Evolutionary conservation across 2,888 invertebrate genomes (phyloP).

Genomic region (Polydrusus cervinus): DNA sequence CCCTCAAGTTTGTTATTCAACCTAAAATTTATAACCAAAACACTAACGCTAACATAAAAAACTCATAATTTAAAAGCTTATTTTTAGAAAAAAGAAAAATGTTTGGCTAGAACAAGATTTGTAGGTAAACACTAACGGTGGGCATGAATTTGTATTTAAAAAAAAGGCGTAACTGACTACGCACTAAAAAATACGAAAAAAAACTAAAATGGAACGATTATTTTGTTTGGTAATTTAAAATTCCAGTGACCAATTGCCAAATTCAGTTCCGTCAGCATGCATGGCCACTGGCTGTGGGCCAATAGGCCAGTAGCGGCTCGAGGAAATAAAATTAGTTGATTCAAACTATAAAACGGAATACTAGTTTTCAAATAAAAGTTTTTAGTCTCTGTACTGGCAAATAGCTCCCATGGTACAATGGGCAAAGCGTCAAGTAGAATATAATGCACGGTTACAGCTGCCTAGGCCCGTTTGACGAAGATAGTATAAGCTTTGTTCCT

Average conservation of each 20-base stretch:
- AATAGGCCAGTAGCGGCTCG: no score
- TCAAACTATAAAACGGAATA: no score
- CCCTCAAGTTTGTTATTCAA: not conserved
- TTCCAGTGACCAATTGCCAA: constrained; percentile 26
- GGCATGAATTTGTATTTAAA: not conserved
- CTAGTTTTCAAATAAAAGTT: no score
- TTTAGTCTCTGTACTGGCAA: no score
- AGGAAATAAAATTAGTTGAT: no score
- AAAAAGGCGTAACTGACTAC: constrained; percentile 3
- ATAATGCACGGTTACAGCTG: no score
- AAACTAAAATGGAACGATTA: not conserved
- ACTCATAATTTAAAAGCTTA: not conserved
- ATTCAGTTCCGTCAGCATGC: constrained; percentile 18
- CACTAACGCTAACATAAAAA: not conserved
- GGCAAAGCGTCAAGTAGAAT: no score
- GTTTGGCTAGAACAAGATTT: not conserved
- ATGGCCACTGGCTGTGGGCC: constrained; percentile 53
- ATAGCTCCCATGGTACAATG: no score
- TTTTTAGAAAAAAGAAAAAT: not conserved
- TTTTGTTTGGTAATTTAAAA: not conserved
- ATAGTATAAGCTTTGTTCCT: no score
- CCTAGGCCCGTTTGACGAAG: no score
- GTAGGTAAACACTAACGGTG: not conserved
- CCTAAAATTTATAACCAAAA: not conserved
- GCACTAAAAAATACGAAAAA: constrained; percentile 11